Evolutionary conservation across 1,140 invertebrate species (phyloP), one percentile per base, ranked within the genome.

Genomic region (Lysiphlebus fabarum): DNA sequence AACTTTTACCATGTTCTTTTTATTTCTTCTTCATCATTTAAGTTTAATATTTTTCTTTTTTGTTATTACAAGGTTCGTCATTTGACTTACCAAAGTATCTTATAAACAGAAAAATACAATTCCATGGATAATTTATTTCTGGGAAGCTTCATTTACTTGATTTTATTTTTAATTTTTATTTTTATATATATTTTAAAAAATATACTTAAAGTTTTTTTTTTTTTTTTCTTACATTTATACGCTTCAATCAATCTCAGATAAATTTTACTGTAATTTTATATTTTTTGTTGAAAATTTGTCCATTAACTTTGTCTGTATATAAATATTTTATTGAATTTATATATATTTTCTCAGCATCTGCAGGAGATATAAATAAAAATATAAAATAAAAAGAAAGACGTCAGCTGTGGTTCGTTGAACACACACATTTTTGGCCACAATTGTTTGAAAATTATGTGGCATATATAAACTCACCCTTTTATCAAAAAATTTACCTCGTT

Each of bases 341-440:
- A 33, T 12, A 53, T 34, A 53, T 54, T 54, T 59, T 42, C 17
- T 36, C 38, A 34, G 38, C 41, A 66, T 69, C 66, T 26, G n/a
- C n/a, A n/a, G 17, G 17, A 26, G 17, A 26, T 26, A 26, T 26
- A 26, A 26, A 26, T 26, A 1, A 26, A 26, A 26, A 26, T 26
- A 26, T n/a, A 26, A 26, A 26, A 26, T 26, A 26, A 26, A 26
- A 26, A 26, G 17, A 26, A 4, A 26, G 17, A 68, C 67, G 74
- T 75, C 76, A 73, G 74, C 70, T 75, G 76, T 67, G 74, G 74
- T 71, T 68, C 62, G 17, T 26, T 26, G 17, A 65, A 71, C 73
- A 58, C 65, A 66, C 63, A 61, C 65, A 65, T 65, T 67, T 37
- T n/a, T 51, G 36, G 49, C 33, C 11, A 5, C 3, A 37, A 37